Percentiles rank a stretch among this genome's conserved stretches.
Conservation (phyloP, 2,113 vertebrate genomes). For the Bubalus kerabau region DNA sequence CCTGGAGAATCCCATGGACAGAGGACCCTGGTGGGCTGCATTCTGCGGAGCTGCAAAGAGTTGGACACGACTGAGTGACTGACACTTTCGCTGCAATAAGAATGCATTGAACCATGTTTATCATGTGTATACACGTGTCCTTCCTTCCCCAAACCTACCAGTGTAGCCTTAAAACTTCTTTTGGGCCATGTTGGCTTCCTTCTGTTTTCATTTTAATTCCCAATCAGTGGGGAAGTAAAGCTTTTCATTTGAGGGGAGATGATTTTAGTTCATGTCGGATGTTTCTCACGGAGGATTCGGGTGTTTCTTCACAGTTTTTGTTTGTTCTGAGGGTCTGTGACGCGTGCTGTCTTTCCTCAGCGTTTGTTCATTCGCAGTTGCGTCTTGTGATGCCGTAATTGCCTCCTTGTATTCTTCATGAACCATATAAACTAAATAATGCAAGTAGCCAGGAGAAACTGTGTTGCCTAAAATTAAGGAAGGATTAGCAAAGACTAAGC, state of each 20-base stretch:
- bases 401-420: neutral
- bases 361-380: neutral
- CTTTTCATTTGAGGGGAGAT: neutral
- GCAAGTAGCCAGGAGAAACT: neutral
- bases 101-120: neutral
- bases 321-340: neutral
- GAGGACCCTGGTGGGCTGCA: neutral
- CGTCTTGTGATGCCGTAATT: neutral
- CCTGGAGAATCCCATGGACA: neutral
- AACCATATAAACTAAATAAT: neutral
- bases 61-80: neutral
- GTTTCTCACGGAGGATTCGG: neutral
- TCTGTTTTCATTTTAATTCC: neutral
- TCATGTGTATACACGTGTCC: fast-evolving
- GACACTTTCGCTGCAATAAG: neutral
- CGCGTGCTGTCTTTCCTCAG: neutral
- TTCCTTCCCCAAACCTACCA: neutral
- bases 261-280: neutral
- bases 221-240: neutral
- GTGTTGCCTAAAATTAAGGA: neutral
- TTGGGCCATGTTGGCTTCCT: neutral
- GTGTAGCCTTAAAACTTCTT: neutral
- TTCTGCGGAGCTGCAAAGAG: neutral
- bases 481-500: neutral
- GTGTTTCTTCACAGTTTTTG: neutral